These are phyloP conservation scores for Drosophila paracracens DNA, from an alignment of 2,888 invertebrate genomes.

Conservation along the genomic window DNA sequence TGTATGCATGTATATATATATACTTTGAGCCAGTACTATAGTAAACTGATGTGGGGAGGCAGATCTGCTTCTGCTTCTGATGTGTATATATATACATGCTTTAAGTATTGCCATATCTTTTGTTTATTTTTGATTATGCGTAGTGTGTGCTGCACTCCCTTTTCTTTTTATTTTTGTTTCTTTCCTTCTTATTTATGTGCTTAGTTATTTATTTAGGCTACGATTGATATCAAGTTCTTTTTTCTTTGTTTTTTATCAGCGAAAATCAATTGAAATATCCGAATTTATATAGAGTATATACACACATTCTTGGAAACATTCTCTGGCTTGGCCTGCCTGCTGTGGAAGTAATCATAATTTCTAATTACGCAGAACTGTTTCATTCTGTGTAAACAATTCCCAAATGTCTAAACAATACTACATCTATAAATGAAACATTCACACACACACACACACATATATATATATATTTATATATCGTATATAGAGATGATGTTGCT, in stretches of 20 bases:
- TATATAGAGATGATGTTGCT: constrained; percentile 12
- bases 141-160: constrained; percentile 19
- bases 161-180: background rate
- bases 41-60: constrained; percentile 23
- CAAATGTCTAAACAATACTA: constrained; percentile 26
- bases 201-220: constrained; percentile 13
- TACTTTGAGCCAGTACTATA: constrained; percentile 11
- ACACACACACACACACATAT: background rate
- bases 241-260: constrained; percentile 37
- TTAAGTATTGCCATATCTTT: constrained; percentile 36
- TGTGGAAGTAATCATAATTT: constrained; percentile 28
- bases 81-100: constrained; percentile 12
- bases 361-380: constrained; percentile 44
- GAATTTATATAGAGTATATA: constrained; percentile 17
- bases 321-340: background rate
- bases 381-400: constrained; percentile 37
- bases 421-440: constrained; percentile 15
- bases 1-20: constrained; percentile 18
- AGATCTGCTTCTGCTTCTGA: constrained; percentile 33
- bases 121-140: constrained; percentile 70
- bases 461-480: background rate
- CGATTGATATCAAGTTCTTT: constrained; percentile 15
- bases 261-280: constrained; percentile 63
- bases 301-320: constrained; percentile 33
- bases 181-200: background rate